These are phyloP conservation scores for Moxostoma hubbsi DNA, from an alignment of 2,797 vertebrate species.

Conservation along the genomic window DNA sequence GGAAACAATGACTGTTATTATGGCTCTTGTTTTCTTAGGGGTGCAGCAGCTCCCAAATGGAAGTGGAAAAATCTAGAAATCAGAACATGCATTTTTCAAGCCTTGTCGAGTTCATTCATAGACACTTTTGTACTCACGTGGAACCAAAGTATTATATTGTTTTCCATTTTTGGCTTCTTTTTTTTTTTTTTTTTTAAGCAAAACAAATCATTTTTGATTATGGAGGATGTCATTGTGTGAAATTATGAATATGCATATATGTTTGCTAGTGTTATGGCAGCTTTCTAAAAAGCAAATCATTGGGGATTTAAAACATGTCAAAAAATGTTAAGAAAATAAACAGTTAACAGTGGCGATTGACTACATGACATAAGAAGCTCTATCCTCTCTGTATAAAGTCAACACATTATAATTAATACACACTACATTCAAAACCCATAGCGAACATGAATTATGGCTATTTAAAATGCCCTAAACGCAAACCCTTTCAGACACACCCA, in stretches of 20 bases:
- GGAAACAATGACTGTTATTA: constrained; percentile 65
- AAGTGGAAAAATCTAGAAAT: constrained; percentile 54
- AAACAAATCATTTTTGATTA: not conserved
- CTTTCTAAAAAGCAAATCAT: not conserved
- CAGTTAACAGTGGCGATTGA: not conserved
- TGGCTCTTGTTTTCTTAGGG: constrained; percentile 56
- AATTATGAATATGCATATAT: not conserved
- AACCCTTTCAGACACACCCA: constrained; percentile 43
- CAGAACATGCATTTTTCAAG: constrained; percentile 29
- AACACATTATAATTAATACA: not conserved
- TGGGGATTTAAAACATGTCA: not conserved
- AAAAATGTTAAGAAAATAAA: not conserved
- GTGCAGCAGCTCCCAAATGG: constrained; percentile 52
- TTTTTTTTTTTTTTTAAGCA: not conserved
- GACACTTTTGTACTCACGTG: constrained; percentile 5
- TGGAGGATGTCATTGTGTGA: not conserved
- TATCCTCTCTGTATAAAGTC: not conserved
- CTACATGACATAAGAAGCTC: not conserved
- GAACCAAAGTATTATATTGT: not conserved
- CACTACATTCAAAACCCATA: not conserved
- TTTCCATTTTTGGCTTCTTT: not conserved
- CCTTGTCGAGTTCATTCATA: constrained; percentile 49
- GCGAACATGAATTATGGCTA: constrained; percentile 6
- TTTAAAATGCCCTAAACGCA: constrained; percentile 10
- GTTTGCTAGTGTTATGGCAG: not conserved